Evolutionary conservation across 2,113 vertebrate species (phyloP), one percentile per base, ranked within the genome.

Genomic region (Esox niger): DNA sequence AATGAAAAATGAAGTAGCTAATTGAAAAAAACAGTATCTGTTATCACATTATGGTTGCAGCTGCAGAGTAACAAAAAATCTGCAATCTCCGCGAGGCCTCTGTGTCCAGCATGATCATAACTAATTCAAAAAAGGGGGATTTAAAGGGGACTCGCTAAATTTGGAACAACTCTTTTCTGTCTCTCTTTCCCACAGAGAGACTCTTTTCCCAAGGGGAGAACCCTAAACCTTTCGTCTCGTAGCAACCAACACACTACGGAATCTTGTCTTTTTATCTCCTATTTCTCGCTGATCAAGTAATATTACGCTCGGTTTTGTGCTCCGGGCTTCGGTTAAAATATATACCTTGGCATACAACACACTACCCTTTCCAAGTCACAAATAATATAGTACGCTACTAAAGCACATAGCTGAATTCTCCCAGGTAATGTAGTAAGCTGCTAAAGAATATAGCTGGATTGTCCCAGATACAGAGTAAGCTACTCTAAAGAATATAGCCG

Each of bases 221-320:
- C 71, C 72, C 81, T 29, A 33, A 46, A 49, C 73, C 72, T 68
- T 69, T 67, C 4, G 60, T 73, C 79, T 76, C 79, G 69, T 73
- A 74, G 83, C 79, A 87, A 84, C 85, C 80, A 74, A 77, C 83
- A 78, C 78, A 81, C 77, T 1, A 25, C 77, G 67, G 74, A 70
- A 73, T 76, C 79, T 74, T 73, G 65, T n/a, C 74, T 72, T 66
- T 43, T 54, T 69, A 69, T 73, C 30, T 25, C 71, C 66, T 54
- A 69, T 69, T 73, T 68, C 77, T 43, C 13, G 17, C 11, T 10
- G 11, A 3, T 43, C 38, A 17, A 4, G 13, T 17, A 58, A 60
- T 49, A 57, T 71, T 56, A 60, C 43, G 35, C 15, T 54, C 63
- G 46, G 38, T 47, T 73, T 32, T 61, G 17, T 32, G 4, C n/a